Evolutionary conservation across 2,113 vertebrate species (phyloP).

Genomic region (Leptocoma aspasia): DNA sequence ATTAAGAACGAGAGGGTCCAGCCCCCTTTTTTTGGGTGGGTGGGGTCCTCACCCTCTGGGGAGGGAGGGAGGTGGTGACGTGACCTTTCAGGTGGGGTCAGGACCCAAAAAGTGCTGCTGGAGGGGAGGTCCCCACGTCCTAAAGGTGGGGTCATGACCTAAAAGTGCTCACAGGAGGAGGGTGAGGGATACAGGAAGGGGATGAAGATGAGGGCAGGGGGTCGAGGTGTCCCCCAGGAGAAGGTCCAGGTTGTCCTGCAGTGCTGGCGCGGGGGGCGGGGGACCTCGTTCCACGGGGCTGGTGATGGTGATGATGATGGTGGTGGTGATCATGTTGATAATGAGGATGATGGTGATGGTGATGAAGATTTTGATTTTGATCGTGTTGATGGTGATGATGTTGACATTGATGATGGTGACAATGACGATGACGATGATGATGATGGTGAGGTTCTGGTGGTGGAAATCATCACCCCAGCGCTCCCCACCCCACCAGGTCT

Average conservation of each 20-base stretch:
- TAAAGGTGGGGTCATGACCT: background rate
- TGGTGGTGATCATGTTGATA: background rate
- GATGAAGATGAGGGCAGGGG: background rate
- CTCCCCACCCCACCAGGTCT: accelerated
- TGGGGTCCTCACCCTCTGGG: background rate
- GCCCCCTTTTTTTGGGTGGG: background rate
- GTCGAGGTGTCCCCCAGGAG: background rate
- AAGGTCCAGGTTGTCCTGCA: background rate
- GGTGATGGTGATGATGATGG: background rate
- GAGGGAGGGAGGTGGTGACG: background rate
- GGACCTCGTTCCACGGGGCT: background rate
- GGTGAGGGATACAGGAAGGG: background rate
- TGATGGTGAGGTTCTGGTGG: background rate
- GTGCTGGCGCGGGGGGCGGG: background rate
- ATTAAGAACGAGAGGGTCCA: background rate
- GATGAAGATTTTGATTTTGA: background rate
- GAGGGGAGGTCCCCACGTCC: background rate
- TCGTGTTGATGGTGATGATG: accelerated
- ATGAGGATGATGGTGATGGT: background rate
- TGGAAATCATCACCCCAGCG: no score
- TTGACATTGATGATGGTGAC: no score
- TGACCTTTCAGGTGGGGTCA: background rate
- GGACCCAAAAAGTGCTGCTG: background rate
- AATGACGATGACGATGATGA: background rate
- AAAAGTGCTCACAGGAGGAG: background rate